Percentiles rank a stretch among this genome's conserved stretches.
Evolutionary conservation across 2,113 vertebrate species (phyloP).

Genomic region (Dinomys branickii): DNA sequence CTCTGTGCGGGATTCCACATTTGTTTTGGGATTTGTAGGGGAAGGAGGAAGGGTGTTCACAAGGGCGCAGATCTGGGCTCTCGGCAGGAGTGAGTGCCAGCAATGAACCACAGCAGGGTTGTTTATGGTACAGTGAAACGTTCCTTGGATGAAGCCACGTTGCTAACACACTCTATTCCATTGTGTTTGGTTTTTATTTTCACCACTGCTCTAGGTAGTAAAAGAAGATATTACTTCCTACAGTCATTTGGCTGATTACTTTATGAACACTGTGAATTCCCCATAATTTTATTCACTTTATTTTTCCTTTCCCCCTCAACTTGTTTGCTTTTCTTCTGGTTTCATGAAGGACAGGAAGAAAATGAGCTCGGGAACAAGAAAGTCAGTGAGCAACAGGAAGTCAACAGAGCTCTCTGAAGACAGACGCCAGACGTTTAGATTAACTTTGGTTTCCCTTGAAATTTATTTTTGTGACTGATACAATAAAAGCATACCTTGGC

Average conservation of each 20-base stretch:
- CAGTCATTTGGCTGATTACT: neutral
- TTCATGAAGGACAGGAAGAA: neutral
- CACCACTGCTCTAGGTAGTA: neutral
- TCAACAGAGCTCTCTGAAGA: neutral
- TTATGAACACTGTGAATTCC: neutral
- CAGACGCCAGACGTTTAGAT: neutral
- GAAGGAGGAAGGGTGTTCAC: neutral
- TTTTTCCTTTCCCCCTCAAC: neutral
- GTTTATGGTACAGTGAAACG: neutral
- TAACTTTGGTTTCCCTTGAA: neutral
- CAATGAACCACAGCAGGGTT: neutral
- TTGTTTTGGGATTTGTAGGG: neutral
- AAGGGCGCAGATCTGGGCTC: neutral
- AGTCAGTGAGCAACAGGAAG: neutral
- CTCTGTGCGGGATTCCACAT: neutral
- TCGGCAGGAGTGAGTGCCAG: neutral
- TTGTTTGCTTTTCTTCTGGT: neutral
- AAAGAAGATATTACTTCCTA: neutral
- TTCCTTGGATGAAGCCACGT: neutral
- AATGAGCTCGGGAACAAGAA: neutral
- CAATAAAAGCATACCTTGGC: no score
- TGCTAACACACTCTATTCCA: neutral
- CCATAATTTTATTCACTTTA: neutral
- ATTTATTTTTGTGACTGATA: neutral
- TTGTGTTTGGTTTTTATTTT: neutral